Conservation (phyloP, 2,113 vertebrate genomes). For the Chaenogobius annularis region DNA sequence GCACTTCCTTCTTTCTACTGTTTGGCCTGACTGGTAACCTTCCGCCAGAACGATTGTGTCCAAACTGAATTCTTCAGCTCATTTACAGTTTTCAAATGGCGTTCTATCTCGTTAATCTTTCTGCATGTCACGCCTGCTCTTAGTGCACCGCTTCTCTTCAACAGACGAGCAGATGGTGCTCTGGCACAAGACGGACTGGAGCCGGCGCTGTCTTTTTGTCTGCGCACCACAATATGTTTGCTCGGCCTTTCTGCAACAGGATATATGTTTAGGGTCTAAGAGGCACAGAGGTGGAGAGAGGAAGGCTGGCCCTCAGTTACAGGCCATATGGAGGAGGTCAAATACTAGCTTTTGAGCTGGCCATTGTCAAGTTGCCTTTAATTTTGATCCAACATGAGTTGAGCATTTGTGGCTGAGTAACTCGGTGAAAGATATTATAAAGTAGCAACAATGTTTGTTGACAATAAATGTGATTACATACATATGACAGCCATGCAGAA, state of each 20-base stretch:
- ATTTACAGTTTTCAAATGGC: slow-evolving; percentile 47
- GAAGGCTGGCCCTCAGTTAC: slow-evolving; percentile 48
- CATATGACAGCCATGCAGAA: not conserved
- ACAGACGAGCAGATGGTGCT: slow-evolving; percentile 70
- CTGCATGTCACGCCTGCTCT: slow-evolving; percentile 51
- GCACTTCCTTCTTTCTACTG: slow-evolving; percentile 61
- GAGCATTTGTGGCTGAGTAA: not conserved
- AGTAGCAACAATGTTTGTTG: not conserved
- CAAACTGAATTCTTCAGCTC: slow-evolving; percentile 45
- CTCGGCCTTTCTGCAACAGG: slow-evolving; percentile 29
- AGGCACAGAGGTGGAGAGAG: slow-evolving; percentile 29
- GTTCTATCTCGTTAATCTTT: slow-evolving; percentile 62
- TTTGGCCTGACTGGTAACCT: slow-evolving; percentile 55
- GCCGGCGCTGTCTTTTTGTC: slow-evolving; percentile 53
- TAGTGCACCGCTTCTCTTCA: slow-evolving; percentile 58
- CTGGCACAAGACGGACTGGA: slow-evolving; percentile 48
- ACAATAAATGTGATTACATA: not conserved
- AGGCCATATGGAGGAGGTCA: slow-evolving; percentile 29
- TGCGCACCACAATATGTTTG: slow-evolving; percentile 40
- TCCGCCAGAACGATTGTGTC: slow-evolving; percentile 52
- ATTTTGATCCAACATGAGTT: not conserved
- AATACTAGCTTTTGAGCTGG: slow-evolving; percentile 33
- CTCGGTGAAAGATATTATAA: not conserved
- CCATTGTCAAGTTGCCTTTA: not conserved
- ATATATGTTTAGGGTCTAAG: slow-evolving; percentile 48